Evolutionary conservation across 2,113 vertebrate species (phyloP), one percentile per base, ranked within the genome.

Genomic region (Myrmophylax atrothorax): DNA sequence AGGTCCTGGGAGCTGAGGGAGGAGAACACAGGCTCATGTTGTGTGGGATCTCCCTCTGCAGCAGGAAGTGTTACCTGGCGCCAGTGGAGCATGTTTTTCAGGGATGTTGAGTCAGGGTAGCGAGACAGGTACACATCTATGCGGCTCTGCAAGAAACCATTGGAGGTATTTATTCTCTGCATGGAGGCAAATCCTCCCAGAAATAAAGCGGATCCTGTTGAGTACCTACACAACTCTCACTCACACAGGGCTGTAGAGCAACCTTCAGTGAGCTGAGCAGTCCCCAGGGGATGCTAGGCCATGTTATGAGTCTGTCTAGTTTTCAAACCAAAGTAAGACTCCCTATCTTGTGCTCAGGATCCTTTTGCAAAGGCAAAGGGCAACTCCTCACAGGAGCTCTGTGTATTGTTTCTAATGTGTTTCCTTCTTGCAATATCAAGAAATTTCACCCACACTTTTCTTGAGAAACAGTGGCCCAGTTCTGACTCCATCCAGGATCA

Each of bases 41-140:
- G 23, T 50, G n/a, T 4, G 4, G 1, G 2, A 15, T 53, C 26
- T 63, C 40, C 12, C 11, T 44, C 50, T 69, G 73, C 68, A 76
- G 49, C 42, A 59, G 44, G 19, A 33, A 49, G 23, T 2, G 22
- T 81, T 97, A 99, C 99, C 99, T 99, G 98, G 42, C 97, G 78
- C 99, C 99, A 99, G 77, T 99, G 99, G 47, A 99, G 14, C 89
- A 99, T 97, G 96, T 97, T 99, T 94, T 99, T 98, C 15, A 98
- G 95, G 3, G 99, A 99, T 8, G 98, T 99, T 64, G 98, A 98
- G 12, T 98, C 98, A 6, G 99, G 98, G 94, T 97, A 99, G 94
- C 76, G 98, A 31, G 98, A 97, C 19, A 98, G 97, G 96, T 99
- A 99, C 70, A 99, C 97, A 2, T 98, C 98, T 3, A 98, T 95